Percentiles rank a stretch among this genome's conserved stretches.
Evolutionary conservation across 23 tunicate species (phyloP).

Genomic region (Ciona savignyi): DNA sequence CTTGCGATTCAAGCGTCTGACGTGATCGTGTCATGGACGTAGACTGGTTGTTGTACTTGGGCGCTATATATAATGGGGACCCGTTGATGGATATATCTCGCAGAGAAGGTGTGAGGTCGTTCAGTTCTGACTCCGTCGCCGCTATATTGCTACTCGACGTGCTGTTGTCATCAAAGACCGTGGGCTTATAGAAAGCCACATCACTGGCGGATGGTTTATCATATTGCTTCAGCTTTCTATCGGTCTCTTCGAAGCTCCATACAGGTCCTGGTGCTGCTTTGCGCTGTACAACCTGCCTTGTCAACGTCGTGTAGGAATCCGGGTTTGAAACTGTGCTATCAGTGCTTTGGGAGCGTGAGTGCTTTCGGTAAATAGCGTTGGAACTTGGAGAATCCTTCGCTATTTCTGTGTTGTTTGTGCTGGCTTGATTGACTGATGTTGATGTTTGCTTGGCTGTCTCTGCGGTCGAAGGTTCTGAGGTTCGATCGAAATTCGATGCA

Average conservation of each 20-base stretch:
- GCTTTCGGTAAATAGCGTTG: background rate
- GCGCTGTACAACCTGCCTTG: background rate
- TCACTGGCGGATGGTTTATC: background rate
- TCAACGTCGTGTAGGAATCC: background rate
- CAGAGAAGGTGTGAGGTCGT: constrained; percentile 12
- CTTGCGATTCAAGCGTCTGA: background rate
- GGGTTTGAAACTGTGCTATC: constrained; percentile 6
- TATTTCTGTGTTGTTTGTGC: background rate
- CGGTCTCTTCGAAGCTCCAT: constrained; percentile 20
- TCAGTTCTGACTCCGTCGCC: constrained; percentile 5
- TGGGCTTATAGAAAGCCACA: background rate
- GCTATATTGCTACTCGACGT: background rate
- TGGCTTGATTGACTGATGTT: background rate
- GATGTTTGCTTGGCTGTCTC: too few relatives aligned
- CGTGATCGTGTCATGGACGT: background rate
- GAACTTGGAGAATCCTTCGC: background rate
- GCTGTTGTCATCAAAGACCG: background rate
- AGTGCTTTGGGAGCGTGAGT: background rate
- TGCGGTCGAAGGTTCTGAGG: background rate
- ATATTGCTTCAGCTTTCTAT: constrained; percentile 11
- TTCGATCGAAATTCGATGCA: background rate
- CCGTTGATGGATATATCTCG: constrained; percentile 15
- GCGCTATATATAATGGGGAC: constrained; percentile 5
- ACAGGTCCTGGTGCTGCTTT: background rate
- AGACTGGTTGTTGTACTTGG: background rate